Conservation (phyloP, 2,113 vertebrate genomes). For the Entelurus aequoreus region DNA sequence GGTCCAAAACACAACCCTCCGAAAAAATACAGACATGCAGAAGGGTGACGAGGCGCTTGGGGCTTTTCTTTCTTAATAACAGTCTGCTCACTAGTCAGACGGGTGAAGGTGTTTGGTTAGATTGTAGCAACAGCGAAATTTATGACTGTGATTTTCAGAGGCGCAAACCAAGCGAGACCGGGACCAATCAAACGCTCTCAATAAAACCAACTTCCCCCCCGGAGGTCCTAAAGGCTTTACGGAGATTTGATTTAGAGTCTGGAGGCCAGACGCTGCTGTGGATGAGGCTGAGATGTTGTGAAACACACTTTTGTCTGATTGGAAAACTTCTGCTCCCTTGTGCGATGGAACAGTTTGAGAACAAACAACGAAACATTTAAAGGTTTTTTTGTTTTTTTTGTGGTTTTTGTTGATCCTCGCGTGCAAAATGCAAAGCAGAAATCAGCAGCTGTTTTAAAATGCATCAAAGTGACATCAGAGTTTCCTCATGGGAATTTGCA, state of each 20-base stretch:
- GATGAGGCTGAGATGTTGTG: slow-evolving; percentile 25
- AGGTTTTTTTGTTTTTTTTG: no score
- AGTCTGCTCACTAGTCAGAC: slow-evolving; percentile 28
- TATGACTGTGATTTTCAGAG: slow-evolving; percentile 54
- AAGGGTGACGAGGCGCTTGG: slow-evolving; percentile 29
- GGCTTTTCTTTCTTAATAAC: slow-evolving; percentile 31
- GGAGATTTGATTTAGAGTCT: slow-evolving; percentile 52
- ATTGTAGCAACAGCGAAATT: slow-evolving; percentile 41
- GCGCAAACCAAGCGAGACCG: slow-evolving; percentile 48
- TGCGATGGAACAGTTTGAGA: slow-evolving; percentile 21
- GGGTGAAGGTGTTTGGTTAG: slow-evolving; percentile 42
- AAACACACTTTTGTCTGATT: slow-evolving; percentile 27
- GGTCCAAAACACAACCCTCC: slow-evolving; percentile 9
- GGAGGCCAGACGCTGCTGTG: slow-evolving; percentile 31
- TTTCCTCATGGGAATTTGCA: not conserved
- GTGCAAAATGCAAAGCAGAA: not conserved
- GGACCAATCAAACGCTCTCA: slow-evolving; percentile 50
- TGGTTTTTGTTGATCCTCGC: no score
- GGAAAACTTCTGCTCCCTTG: slow-evolving; percentile 23
- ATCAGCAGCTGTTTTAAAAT: not conserved
- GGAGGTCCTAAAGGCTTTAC: slow-evolving; percentile 46
- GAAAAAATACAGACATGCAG: slow-evolving; percentile 8
- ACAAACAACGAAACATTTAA: slow-evolving; percentile 2
- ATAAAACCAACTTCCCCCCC: slow-evolving; percentile 42
- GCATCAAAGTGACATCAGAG: slow-evolving; percentile 15